Percentiles rank a stretch among this genome's conserved stretches.
These are phyloP conservation scores for Drosophila lacicola DNA, from an alignment of 2,888 invertebrate species.

Conservation along the genomic window DNA sequence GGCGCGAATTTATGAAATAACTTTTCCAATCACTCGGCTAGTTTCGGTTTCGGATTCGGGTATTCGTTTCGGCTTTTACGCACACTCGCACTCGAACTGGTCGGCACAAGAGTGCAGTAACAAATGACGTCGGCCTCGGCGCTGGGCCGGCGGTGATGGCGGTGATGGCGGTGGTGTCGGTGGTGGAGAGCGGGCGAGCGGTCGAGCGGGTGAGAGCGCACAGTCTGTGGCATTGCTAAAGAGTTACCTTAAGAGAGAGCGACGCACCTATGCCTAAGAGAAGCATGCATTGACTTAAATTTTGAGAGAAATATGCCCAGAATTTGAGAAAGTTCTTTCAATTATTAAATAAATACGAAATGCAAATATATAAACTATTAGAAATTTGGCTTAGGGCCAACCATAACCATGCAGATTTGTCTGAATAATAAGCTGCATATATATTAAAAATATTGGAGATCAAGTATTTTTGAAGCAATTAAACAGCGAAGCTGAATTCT, in stretches of 20 bases:
- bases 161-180: not conserved
- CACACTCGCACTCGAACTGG: constrained; percentile 32
- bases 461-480: no score
- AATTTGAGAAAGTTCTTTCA: no score
- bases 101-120: constrained; percentile 48
- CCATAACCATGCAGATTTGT: no score
- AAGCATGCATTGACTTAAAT: not conserved
- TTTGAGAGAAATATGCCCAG: not conserved
- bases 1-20: constrained; percentile 54
- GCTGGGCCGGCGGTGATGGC: constrained; percentile 1
- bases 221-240: constrained; percentile 1
- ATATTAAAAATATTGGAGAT: no score
- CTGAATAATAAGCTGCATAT: no score
- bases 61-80: constrained; percentile 28
- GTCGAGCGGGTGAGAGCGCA: not conserved
- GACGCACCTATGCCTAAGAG: constrained; percentile 16
- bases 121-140: constrained; percentile 47
- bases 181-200: constrained; percentile 9
- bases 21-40: constrained; percentile 35
- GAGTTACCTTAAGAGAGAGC: constrained; percentile 18
- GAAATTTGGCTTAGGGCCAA: not conserved
- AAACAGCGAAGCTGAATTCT: no score
- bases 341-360: no score
- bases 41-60: constrained; percentile 30
- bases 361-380: not conserved